phyloP scores from a whole-genome alignment of 2,888 invertebrate species.

The Dryococelus australis region DNA sequence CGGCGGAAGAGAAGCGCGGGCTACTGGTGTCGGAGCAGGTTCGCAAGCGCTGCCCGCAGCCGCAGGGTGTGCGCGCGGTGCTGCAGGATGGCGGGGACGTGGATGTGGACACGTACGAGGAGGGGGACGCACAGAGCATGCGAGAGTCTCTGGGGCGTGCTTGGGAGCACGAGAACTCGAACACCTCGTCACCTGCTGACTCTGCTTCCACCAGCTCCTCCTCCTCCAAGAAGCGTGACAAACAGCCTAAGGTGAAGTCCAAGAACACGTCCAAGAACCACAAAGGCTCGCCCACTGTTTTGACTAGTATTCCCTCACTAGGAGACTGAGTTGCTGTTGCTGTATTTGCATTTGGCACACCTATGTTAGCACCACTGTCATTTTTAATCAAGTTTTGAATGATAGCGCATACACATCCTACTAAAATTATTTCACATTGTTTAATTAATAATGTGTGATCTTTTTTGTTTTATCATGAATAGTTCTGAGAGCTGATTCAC shows the following conservation, averaged over 20 bases:
- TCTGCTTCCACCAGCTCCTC: constrained; percentile 50
- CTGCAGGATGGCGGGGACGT: constrained; percentile 30
- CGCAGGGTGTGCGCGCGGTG: not conserved
- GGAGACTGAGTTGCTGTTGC: constrained; percentile 27
- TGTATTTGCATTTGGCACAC: not conserved
- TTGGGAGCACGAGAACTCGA: constrained; percentile 47
- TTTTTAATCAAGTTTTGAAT: too few species aligned
- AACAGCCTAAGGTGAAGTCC: constrained; percentile 39
- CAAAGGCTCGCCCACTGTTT: constrained; percentile 37
- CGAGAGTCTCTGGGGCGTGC: constrained; percentile 42
- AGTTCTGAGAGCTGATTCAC: too few species aligned
- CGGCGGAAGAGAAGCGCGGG: not conserved
- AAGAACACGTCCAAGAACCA: constrained; percentile 41
- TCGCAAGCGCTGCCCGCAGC: too few species aligned
- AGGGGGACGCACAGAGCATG: constrained; percentile 46
- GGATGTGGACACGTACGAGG: constrained; percentile 49
- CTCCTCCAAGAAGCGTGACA: constrained; percentile 48
- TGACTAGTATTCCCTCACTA: constrained; percentile 33
- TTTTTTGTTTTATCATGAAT: too few species aligned
- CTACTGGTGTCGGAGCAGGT: too few species aligned
- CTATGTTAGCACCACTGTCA: too few species aligned
- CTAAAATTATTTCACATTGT: too few species aligned
- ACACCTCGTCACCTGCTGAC: constrained; percentile 50
- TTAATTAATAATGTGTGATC: too few species aligned
- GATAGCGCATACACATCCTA: too few species aligned